These are phyloP conservation scores for Macropis europaea DNA, from an alignment of 2,888 invertebrate species.

Conservation along the genomic window DNA sequence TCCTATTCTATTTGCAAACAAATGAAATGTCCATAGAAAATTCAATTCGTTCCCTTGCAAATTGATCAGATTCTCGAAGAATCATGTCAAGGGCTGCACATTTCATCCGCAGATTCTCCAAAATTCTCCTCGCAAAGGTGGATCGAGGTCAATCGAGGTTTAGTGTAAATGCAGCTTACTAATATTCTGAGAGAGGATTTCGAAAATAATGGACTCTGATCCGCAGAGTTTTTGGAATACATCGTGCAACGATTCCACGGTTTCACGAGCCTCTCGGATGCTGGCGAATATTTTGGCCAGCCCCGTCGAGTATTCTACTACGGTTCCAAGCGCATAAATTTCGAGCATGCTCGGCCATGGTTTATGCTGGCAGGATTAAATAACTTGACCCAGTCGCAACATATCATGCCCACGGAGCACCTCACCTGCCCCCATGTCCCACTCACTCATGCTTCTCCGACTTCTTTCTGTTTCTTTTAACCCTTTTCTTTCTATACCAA, in stretches of 20 bases:
- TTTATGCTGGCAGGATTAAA: constrained; percentile 77
- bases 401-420: constrained; percentile 66
- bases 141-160: background rate
- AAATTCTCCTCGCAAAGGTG: background rate
- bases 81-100: no score
- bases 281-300: constrained; percentile 53
- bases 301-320: constrained; percentile 58
- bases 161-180: background rate
- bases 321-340: constrained; percentile 70
- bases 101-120: no score
- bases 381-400: constrained; percentile 79
- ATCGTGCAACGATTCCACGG: constrained; percentile 21
- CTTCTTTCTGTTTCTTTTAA: background rate
- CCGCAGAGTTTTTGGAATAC: background rate
- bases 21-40: no score
- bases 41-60: no score
- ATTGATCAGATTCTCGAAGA: no score
- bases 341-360: constrained; percentile 71
- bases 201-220: background rate
- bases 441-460: background rate
- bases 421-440: constrained; percentile 21
- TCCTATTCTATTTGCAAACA: no score
- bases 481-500: background rate
- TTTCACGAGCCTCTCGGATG: constrained; percentile 31
- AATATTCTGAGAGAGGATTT: background rate